A percentile compares a stretch with the other conserved stretches of the same genome.
Conservation (phyloP, 1,140 invertebrate genomes). For the Caenorhabditis latens region DNA sequence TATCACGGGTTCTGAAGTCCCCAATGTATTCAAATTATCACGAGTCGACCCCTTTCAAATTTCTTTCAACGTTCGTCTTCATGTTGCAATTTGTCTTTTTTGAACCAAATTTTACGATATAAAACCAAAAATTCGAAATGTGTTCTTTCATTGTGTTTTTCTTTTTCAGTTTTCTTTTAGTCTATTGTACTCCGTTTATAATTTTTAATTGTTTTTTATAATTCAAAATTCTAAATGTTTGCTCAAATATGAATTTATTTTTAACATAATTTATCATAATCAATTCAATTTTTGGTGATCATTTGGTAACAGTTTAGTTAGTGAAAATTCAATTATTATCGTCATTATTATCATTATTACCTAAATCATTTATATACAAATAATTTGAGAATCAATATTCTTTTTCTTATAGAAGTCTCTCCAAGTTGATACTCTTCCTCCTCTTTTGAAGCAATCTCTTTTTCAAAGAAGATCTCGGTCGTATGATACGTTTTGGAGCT, state of each 20-base stretch:
- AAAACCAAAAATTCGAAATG: background rate
- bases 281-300: background rate
- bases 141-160: background rate
- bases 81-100: background rate
- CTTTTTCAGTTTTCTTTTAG: background rate
- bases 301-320: background rate
- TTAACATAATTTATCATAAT: background rate
- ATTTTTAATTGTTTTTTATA: slow-evolving; percentile 25
- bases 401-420: background rate
- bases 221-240: slow-evolving; percentile 36
- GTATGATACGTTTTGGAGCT: slow-evolving; percentile 3
- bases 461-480: background rate
- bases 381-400: background rate
- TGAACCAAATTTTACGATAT: slow-evolving; percentile 34
- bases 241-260: slow-evolving; percentile 49
- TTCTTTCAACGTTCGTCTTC: background rate
- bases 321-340: background rate
- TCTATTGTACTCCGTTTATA: background rate
- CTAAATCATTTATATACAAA: slow-evolving; percentile 30
- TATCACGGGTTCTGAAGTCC: slow-evolving; percentile 11
- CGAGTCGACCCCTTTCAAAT: background rate
- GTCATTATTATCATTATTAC: slow-evolving; percentile 14
- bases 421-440: slow-evolving; percentile 30
- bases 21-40: slow-evolving; percentile 34
- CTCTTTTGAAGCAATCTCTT: slow-evolving; percentile 21